Evolutionary conservation across 2,113 vertebrate genomes (phyloP), one percentile per base, ranked within the genome.

Genomic region (Lycaon pictus): DNA sequence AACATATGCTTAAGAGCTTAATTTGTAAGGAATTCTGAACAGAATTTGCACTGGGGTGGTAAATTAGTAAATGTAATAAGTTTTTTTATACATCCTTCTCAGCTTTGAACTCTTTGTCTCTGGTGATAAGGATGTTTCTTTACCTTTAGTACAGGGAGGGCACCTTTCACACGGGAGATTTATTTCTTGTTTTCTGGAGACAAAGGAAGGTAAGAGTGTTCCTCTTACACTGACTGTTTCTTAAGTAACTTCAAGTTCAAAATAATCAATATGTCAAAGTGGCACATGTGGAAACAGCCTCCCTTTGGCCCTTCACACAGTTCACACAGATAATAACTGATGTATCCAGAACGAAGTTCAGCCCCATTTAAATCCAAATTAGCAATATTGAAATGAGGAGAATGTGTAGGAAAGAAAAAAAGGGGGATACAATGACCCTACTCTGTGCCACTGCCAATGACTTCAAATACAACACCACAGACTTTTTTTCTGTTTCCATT

Each of bases 371-470:
- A 62, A 20, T 62, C 23, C 81, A 88, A 56, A 32, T 20, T 15
- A 84, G n/a, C 37, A 19, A 27, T 11, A 25, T 4, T 43, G 20
- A 55, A 43, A 63, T 37, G 55, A 63, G 10, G 11, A 29, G 58
- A 13, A 55, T 55, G 82, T 17, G 43, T 43, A 86, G 27, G n/a
- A 32, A 9, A 5, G 12, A 35, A 37, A 5, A 5, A 32, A 19
- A 5, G 13, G 5, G 11, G 13, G 4, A 10, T 11, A 27, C 10
- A 7, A 6, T 12, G n/a, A 12, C 2, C 17, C 19, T 1, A 12
- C 20, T 35, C 19, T 48, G 9, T 4, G 29, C 3, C 20, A 43
- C 29, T 2, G 48, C 13, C 7, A 17, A 23, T 2, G 15, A 10
- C 6, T 72, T 17, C 19, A 20, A 1, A 19, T 29, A 10, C 8